Base-by-base conservation (phyloP, 2,888 invertebrate species). In the Augiades crinisus region DNA sequence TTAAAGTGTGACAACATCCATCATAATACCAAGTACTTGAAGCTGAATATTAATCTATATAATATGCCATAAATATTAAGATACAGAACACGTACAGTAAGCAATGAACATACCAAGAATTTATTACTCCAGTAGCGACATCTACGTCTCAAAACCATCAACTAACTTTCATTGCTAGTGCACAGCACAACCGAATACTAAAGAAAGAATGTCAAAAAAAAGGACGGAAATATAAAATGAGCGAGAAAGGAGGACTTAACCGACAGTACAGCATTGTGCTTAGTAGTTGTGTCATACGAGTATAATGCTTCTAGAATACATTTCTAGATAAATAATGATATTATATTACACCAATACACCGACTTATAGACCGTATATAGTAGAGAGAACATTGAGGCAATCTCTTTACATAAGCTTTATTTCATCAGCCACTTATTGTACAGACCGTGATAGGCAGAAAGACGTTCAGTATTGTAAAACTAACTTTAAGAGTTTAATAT, bases 211-310 rank as follows among this genome's bases (percentile, higher is more conserved):
- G 36, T 51, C 43, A 51, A 51, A 44, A 37, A 37, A 44, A 51
- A 51, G 51, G 51, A 51, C 51, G 51, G 51, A 51, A 51, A 44
- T 51, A 51, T 37, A 51, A 51, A 51, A 44, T 51, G 51, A 51
- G 51, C 51, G 37, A 43, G 50, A 51, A 49, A 51, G 36, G 43
- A 51, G 44, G 51, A 31, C 51, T 51, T 51, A 51, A 38, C 43
- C 50, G 50, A 50, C 50, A 50, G 50, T 50, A 50, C 50, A 44
- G 51, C 44, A 36, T 51, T 44, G 51, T 51, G 51, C 51, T 44
- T 51, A 44, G 22, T 51, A 51, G 51, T 51, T 44, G 51, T 44
- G 44, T 43, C 24, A 36, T 41, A 50, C 30, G 30, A 30, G 12
- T 34, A 37, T 34, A 49, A n/a, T 49, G 43, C 36, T 44, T 31